Evolutionary conservation across 2,113 vertebrate genomes (phyloP), one percentile per base, ranked within the genome.

Genomic region (Colistium nudipinnis): DNA sequence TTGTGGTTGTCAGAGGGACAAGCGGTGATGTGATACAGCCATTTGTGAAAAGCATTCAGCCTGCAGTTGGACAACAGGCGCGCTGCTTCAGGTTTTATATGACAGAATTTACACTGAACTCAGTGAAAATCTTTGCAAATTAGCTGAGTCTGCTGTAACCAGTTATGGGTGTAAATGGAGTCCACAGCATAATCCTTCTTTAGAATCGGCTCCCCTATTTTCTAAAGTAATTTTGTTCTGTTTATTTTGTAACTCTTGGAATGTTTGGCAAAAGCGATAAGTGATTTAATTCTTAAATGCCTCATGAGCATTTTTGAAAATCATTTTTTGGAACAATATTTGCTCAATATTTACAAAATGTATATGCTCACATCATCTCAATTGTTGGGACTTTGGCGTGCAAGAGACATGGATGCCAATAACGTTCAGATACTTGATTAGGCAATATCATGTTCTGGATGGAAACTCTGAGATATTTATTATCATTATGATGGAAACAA

Each of bases 11-110:
- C 55, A 74, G 74, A 73, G 62, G 60, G 45, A 62, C 44, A 45
- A 79, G 81, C 69, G 3, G 76, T 75, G 78, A 80, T 47, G 83
- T 65, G 76, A 75, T 52, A 44, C 74, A 77, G 83, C 82, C 87
- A 70, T 84, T 81, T 48, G 79, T 76, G 78, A 68, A 74, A 86
- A 83, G 79, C 52, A 38, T 64, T 68, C 62, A 70, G 54, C 30
- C 47, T n/a, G n/a, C 55, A 72, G 67, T 56, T 59, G 80, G 75
- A 82, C 73, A 87, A 66, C 62, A 70, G 64, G 14, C 60, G 14
- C 28, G 6, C 17, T 49, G 13, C 65, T 60, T 33, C 49, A 54
- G 7, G 0, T 12, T 20, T 1, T 12, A 1, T 70, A 72, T 24
- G 17, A 8, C 30, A 33, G 49, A 45, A 52, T 78, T 84, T 74